A percentile compares a stretch with the other conserved stretches of the same genome.
These are phyloP conservation scores for Lasioglossum oenotherae DNA, from an alignment of 2,888 invertebrate species.

Conservation along the genomic window DNA sequence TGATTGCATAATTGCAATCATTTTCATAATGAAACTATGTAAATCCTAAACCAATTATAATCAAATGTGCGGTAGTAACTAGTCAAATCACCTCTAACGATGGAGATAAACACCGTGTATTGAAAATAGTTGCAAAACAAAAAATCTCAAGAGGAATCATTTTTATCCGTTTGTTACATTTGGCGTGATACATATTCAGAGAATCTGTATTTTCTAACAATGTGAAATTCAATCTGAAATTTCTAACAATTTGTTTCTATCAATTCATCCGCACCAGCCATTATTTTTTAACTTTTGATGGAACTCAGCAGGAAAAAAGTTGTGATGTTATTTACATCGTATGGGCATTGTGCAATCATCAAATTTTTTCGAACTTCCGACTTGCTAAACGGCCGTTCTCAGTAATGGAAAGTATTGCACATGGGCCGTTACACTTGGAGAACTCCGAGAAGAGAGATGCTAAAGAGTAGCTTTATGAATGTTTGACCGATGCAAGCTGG, in stretches of 20 bases:
- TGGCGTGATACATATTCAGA: too few species aligned
- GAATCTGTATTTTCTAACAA: too few species aligned
- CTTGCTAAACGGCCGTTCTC: not conserved
- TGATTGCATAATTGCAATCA: not conserved
- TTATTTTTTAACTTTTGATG: too few species aligned
- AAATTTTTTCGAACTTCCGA: not conserved
- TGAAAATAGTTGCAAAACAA: not conserved
- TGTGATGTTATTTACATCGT: not conserved
- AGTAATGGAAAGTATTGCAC: constrained; percentile 21
- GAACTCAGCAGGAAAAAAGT: not conserved
- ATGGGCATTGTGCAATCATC: not conserved
- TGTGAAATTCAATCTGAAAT: too few species aligned
- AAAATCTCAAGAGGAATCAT: too few species aligned
- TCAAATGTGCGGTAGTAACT: not conserved
- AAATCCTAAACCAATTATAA: not conserved
- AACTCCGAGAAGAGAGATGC: constrained; percentile 42
- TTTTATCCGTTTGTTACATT: too few species aligned
- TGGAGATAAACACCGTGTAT: not conserved
- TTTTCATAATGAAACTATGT: not conserved
- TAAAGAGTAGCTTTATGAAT: constrained; percentile 51
- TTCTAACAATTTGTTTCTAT: not conserved
- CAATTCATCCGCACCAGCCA: too few species aligned
- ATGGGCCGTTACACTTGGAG: not conserved
- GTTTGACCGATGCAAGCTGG: constrained; percentile 43
- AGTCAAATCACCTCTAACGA: not conserved